phyloP scores from a whole-genome alignment of 2,797 vertebrate species.

The Anomalospiza imberbis region DNA sequence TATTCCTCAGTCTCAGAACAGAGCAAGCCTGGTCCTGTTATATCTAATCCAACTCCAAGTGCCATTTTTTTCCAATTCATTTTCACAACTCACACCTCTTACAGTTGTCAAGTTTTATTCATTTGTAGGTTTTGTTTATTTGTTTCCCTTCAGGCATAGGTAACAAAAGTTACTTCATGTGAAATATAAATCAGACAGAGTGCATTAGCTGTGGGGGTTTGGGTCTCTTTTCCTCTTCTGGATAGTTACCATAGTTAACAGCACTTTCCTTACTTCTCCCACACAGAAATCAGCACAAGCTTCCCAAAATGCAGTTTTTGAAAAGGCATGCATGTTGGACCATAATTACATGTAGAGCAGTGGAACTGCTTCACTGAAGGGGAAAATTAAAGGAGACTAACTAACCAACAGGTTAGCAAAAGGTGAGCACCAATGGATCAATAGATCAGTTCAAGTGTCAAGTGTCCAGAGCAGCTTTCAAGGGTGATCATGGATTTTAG shows the following conservation, averaged over 20 bases:
- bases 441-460: constrained; percentile 4
- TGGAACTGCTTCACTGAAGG: background rate
- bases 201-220: background rate
- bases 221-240: background rate
- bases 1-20: background rate
- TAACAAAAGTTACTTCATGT: background rate
- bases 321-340: background rate
- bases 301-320: background rate
- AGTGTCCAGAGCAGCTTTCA: background rate
- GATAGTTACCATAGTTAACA: background rate
- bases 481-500: constrained; percentile 20
- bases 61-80: background rate
- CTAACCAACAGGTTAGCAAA: constrained; percentile 34
- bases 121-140: background rate
- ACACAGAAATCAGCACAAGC: background rate
- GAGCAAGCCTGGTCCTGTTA: background rate
- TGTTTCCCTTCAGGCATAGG: background rate
- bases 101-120: background rate
- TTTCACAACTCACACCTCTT: background rate
- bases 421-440: background rate
- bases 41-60: background rate
- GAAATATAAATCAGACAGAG: background rate
- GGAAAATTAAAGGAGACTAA: background rate
- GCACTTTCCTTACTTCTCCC: background rate
- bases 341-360: background rate